Conservation (phyloP, 2,888 invertebrate species). For the Lasioglossum pauxillum region DNA sequence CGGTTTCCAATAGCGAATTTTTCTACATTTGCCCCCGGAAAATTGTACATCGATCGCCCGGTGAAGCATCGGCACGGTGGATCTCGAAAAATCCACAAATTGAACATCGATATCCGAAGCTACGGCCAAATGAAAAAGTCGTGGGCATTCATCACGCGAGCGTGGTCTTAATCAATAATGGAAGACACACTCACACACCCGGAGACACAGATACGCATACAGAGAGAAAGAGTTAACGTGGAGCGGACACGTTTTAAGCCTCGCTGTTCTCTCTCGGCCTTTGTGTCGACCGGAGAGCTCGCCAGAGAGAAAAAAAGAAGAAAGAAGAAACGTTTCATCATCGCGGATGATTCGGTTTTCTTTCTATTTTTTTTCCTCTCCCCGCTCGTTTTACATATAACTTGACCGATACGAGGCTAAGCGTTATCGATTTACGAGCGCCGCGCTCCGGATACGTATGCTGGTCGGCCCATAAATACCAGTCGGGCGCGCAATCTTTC, state of each 20-base stretch:
- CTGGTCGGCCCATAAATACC: constrained; percentile 74
- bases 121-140: not conserved
- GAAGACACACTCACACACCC: not conserved
- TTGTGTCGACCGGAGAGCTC: not conserved
- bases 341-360: constrained; percentile 39
- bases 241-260: not conserved
- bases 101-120: not conserved
- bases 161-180: constrained; percentile 18
- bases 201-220: not conserved
- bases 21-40: not conserved
- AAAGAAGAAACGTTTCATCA: constrained; percentile 16
- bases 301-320: not conserved
- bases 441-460: constrained; percentile 35
- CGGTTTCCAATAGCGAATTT: not conserved
- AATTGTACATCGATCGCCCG: not conserved
- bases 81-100: not conserved
- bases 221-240: not conserved
- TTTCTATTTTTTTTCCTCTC: constrained; percentile 19
- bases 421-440: constrained; percentile 78
- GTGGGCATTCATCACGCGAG: not conserved
- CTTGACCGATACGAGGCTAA: constrained; percentile 63
- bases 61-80: not conserved
- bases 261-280: not conserved
- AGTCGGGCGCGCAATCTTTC: constrained; percentile 66
- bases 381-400: constrained; percentile 31